Conservation (phyloP, 92 coral and sea anemone species). For the Heliopora coerulea region DNA sequence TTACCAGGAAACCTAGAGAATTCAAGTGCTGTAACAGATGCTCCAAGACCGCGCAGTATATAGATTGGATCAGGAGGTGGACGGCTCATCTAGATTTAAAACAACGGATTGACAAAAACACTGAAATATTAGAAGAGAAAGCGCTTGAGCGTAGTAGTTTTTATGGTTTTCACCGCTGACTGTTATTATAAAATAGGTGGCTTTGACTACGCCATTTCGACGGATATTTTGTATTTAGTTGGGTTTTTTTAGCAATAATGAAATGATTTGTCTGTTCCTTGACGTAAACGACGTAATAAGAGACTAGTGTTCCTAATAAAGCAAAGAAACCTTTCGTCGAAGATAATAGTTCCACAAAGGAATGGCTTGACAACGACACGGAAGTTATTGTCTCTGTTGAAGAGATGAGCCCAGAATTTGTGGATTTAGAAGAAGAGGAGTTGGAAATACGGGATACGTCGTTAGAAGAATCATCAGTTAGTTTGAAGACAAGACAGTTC, state of each 20-base stretch:
- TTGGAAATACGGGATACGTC: slow-evolving; percentile 48
- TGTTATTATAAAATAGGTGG: too few relatives aligned
- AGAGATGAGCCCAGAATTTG: not conserved
- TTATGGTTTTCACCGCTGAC: not conserved
- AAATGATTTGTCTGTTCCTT: too few relatives aligned
- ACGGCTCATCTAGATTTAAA: not conserved
- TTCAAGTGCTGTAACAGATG: slow-evolving; percentile 60
- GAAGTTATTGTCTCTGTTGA: not conserved
- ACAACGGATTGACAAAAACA: not conserved
- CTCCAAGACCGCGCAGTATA: slow-evolving; percentile 75
- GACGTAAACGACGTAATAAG: too few relatives aligned
- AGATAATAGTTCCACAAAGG: not conserved
- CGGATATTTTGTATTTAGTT: too few relatives aligned
- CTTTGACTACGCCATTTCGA: too few relatives aligned
- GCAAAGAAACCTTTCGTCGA: not conserved
- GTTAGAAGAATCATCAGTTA: slow-evolving; percentile 41
- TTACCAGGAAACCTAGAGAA: slow-evolving; percentile 59
- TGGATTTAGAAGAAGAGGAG: slow-evolving; percentile 41
- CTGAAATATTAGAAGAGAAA: not conserved
- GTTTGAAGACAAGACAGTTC: not conserved
- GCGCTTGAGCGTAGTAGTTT: slow-evolving; percentile 6
- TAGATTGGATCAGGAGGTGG: slow-evolving; percentile 85
- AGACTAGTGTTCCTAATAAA: too few relatives aligned
- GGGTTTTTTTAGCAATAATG: too few relatives aligned
- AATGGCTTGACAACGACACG: not conserved